Conservation (phyloP, 2,888 invertebrate genomes). For the Oscheius sp. region DNA sequence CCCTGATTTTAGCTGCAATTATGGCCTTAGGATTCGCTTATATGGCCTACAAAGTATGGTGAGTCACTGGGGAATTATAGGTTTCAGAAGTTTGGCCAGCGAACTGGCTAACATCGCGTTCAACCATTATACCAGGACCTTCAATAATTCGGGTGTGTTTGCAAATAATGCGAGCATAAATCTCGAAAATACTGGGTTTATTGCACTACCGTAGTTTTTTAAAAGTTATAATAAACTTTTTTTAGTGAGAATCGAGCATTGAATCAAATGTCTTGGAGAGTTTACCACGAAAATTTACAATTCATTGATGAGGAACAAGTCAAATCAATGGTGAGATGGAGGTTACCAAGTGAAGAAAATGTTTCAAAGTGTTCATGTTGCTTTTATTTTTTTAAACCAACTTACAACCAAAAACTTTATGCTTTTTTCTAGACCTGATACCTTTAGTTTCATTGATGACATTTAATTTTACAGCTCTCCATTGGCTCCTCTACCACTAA, state of each 20-base stretch:
- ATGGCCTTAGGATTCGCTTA: not conserved
- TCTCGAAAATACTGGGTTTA: too few species aligned
- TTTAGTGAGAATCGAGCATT: conserved; percentile 63
- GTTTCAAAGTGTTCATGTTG: not conserved
- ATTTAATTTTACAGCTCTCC: conserved; percentile 53
- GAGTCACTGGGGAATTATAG: not conserved
- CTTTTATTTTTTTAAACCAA: not conserved
- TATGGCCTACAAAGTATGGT: conserved; percentile 9
- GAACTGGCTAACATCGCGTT: too few species aligned
- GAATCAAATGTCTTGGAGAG: conserved; percentile 64
- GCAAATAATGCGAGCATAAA: too few species aligned
- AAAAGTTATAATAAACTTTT: too few species aligned
- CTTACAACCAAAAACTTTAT: not conserved
- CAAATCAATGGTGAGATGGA: conserved; percentile 59
- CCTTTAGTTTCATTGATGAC: not conserved
- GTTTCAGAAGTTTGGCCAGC: too few species aligned
- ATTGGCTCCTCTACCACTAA: conserved; percentile 63
- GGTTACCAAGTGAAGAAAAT: too few species aligned
- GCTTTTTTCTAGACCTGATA: not conserved
- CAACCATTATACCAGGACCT: too few species aligned
- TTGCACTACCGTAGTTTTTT: too few species aligned
- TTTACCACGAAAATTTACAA: conserved; percentile 64
- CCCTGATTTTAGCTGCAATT: conserved; percentile 32
- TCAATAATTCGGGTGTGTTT: too few species aligned
- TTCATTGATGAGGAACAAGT: conserved; percentile 67